Conservation (phyloP, 2,888 invertebrate genomes). For the Phrixothrix hirtus region DNA sequence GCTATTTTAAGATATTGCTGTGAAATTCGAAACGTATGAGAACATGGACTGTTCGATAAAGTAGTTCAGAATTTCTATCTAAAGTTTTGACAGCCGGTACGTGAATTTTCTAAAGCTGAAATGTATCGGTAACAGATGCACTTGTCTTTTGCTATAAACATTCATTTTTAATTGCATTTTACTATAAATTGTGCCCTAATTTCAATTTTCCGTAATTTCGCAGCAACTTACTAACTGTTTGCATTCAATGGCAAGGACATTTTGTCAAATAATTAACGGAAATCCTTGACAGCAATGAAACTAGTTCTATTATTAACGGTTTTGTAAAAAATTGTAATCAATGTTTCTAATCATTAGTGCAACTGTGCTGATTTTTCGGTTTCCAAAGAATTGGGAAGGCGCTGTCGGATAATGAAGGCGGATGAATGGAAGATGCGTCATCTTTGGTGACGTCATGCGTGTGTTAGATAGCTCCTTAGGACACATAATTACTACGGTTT, state of each 20-base stretch:
- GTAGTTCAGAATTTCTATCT: constrained; percentile 34
- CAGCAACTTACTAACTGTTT: no score
- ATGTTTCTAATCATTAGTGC: background rate
- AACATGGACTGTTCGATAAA: constrained; percentile 44
- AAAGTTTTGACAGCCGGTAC: constrained; percentile 35
- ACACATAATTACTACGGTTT: constrained; percentile 49
- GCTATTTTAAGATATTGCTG: constrained; percentile 33
- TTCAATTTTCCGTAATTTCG: no score
- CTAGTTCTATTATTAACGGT: no score
- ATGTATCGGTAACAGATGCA: constrained; percentile 45
- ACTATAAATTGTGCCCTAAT: no score
- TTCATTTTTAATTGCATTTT: no score
- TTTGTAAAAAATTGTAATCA: no score
- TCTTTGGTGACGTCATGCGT: constrained; percentile 54
- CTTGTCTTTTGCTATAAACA: no score
- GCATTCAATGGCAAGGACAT: no score
- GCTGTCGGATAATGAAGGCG: constrained; percentile 35
- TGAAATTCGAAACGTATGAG: constrained; percentile 39
- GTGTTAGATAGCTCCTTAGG: constrained; percentile 46
- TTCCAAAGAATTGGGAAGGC: constrained; percentile 7
- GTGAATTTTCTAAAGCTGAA: constrained; percentile 34
- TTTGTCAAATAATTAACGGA: no score
- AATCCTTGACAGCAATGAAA: no score
- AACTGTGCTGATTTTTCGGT: constrained; percentile 2
- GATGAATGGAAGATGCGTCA: constrained; percentile 42